These are phyloP conservation scores for Hemiprocne comata DNA, from an alignment of 2,113 vertebrate genomes.

Conservation along the genomic window DNA sequence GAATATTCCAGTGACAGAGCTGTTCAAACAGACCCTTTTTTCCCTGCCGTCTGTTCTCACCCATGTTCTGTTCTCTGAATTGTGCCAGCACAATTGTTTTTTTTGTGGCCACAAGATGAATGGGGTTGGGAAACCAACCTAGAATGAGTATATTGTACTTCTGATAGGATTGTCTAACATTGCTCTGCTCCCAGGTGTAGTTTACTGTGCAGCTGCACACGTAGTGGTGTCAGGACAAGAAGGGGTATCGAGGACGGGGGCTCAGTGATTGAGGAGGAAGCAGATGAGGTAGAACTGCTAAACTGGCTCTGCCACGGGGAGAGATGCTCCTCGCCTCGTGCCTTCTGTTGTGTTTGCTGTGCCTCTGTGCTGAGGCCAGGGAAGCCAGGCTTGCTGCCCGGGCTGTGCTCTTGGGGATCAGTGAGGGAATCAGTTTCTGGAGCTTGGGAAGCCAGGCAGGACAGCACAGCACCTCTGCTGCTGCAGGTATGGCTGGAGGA, in stretches of 20 bases:
- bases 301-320: accelerated
- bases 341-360: background rate
- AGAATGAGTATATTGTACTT: background rate
- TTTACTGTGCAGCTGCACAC: background rate
- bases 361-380: background rate
- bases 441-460: background rate
- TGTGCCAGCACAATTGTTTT: background rate
- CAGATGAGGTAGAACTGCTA: background rate
- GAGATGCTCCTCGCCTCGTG: accelerated
- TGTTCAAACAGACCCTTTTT: background rate
- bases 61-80: background rate
- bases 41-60: background rate
- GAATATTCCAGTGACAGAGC: background rate
- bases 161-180: background rate
- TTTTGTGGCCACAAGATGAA: constrained; percentile 26
- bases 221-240: background rate
- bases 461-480: accelerated
- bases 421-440: background rate
- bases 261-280: background rate
- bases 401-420: background rate
- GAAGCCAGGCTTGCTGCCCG: background rate
- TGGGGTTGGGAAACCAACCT: background rate
- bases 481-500: background rate
- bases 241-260: background rate
- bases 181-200: background rate